These are phyloP conservation scores for Pygmarrhopalites habei DNA, from an alignment of 1,140 invertebrate genomes.

Conservation along the genomic window DNA sequence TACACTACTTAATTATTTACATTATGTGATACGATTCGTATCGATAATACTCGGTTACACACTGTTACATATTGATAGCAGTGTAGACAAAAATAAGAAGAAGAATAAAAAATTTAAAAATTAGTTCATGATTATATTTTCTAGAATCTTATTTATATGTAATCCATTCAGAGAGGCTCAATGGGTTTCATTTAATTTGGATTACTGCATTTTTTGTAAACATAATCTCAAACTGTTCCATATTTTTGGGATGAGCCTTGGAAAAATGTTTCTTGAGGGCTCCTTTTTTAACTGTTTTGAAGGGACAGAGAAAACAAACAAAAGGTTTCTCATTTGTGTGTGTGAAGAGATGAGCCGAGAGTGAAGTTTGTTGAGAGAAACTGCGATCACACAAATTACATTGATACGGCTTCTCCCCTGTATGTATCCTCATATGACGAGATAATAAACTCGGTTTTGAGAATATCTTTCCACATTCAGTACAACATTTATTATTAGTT, in stretches of 20 bases:
- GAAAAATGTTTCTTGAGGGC: constrained; percentile 33
- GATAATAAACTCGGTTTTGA: constrained; percentile 34
- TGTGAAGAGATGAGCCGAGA: constrained; percentile 51
- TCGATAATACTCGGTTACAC: too few species aligned
- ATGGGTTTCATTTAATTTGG: too few species aligned
- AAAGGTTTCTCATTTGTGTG: constrained; percentile 58
- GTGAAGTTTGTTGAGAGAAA: constrained; percentile 51
- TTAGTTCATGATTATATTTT: too few species aligned
- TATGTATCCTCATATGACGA: constrained; percentile 39
- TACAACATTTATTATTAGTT: constrained; percentile 38
- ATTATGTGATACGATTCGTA: too few species aligned
- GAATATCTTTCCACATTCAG: constrained; percentile 39
- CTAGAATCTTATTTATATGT: too few species aligned
- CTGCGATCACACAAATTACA: constrained; percentile 55
- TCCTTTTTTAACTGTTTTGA: constrained; percentile 29
- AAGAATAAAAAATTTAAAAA: too few species aligned
- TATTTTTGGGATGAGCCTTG: constrained; percentile 31
- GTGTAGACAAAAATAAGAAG: too few species aligned
- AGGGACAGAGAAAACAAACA: constrained; percentile 46
- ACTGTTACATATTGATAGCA: too few species aligned
- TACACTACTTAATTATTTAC: too few species aligned
- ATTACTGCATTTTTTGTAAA: neutral
- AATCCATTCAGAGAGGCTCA: too few species aligned
- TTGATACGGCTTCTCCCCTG: constrained; percentile 44
- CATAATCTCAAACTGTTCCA: neutral